phyloP scores from a whole-genome alignment of 2,113 vertebrate species.

The Menura novaehollandiae region DNA sequence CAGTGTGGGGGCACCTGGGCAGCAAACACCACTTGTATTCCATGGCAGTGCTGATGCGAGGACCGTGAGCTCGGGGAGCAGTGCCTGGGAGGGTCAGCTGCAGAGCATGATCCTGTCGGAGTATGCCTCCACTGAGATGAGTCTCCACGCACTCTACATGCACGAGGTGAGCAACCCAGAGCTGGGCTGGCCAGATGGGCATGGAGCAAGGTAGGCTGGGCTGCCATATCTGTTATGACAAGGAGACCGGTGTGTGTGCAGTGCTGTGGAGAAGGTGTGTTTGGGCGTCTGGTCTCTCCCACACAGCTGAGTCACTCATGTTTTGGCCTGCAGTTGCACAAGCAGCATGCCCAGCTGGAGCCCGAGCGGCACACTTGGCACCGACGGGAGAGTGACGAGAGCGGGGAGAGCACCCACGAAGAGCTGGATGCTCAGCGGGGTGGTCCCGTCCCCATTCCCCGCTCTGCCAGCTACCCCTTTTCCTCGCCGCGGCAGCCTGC shows the following conservation, averaged over 20 bases:
- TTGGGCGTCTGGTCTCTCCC: not conserved
- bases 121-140: slow-evolving; percentile 97
- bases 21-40: not conserved
- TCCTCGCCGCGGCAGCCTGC: slow-evolving; percentile 62
- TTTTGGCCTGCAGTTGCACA: slow-evolving; percentile 81
- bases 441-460: slow-evolving; percentile 73
- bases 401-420: slow-evolving; percentile 87
- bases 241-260: not conserved
- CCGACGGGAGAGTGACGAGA: slow-evolving; percentile 92
- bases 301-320: not conserved
- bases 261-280: not conserved
- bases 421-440: slow-evolving; percentile 70
- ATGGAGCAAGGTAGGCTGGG: not conserved
- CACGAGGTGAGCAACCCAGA: slow-evolving; percentile 83
- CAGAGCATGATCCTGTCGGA: slow-evolving; percentile 94
- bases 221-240: not conserved
- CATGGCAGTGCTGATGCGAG: slow-evolving; percentile 82
- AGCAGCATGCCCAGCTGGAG: slow-evolving; percentile 89
- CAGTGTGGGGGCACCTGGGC: not conserved
- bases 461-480: slow-evolving; percentile 91
- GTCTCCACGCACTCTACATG: slow-evolving; percentile 96
- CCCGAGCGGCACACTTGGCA: slow-evolving; percentile 93
- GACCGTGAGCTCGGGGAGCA: slow-evolving; percentile 93
- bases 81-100: slow-evolving; percentile 93
- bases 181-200: not conserved